Conservation (phyloP, 2,113 vertebrate genomes). For the Saccopteryx leptura region DNA sequence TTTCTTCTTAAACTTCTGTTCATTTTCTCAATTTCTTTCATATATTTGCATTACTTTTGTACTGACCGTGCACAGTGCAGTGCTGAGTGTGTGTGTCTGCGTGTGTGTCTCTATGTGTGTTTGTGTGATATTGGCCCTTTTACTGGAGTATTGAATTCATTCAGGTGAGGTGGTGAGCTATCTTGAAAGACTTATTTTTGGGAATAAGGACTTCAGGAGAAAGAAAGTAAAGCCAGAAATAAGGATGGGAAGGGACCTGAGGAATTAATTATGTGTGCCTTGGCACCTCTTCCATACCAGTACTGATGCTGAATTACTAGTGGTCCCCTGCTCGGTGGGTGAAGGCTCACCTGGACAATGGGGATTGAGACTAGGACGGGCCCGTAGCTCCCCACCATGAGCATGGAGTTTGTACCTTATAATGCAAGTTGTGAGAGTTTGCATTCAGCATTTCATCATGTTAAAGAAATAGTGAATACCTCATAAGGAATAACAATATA, state of each 20-base stretch:
- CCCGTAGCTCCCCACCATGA: background rate
- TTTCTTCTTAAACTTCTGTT: constrained; percentile 18
- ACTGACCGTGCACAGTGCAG: too few species aligned
- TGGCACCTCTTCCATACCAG: background rate
- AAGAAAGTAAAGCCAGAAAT: background rate
- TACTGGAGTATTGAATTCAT: background rate
- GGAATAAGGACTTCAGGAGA: background rate
- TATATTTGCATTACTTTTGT: background rate
- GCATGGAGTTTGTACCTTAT: background rate
- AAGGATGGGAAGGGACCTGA: background rate
- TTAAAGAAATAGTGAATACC: background rate
- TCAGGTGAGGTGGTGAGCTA: background rate
- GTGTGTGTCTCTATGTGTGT: too few species aligned
- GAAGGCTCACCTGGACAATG: background rate
- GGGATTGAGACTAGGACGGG: background rate
- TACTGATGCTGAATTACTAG: background rate
- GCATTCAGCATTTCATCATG: background rate
- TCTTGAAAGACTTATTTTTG: background rate
- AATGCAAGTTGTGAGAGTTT: background rate
- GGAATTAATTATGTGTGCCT: background rate
- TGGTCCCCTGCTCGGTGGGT: background rate
- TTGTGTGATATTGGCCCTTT: background rate
- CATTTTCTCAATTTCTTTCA: background rate
- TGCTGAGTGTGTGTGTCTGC: background rate
- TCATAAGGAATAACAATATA: background rate